These are phyloP conservation scores for Mechanitis messenoides DNA, from an alignment of 2,888 invertebrate species.

Conservation along the genomic window DNA sequence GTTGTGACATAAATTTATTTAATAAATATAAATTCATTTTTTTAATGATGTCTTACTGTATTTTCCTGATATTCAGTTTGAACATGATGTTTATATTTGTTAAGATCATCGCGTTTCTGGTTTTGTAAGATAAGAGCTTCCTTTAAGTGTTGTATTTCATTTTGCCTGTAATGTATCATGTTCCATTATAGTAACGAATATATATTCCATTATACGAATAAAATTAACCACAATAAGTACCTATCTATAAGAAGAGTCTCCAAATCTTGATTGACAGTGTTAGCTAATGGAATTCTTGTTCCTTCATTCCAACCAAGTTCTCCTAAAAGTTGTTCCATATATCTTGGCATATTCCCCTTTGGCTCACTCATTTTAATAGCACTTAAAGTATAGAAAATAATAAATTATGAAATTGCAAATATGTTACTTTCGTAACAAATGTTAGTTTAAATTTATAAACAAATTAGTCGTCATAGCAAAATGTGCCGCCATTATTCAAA, in stretches of 20 bases:
- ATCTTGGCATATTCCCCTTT: slow-evolving; percentile 47
- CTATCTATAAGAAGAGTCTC: slow-evolving; percentile 58
- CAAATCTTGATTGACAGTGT: slow-evolving; percentile 79
- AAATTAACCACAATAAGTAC: slow-evolving; percentile 34
- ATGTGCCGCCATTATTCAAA: slow-evolving; percentile 3
- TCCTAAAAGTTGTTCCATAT: slow-evolving; percentile 79
- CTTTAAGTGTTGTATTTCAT: slow-evolving; percentile 63
- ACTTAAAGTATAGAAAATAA: slow-evolving; percentile 21
- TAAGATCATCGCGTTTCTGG: slow-evolving; percentile 61
- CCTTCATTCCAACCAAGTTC: slow-evolving; percentile 86
- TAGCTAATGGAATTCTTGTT: slow-evolving; percentile 87
- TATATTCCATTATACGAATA: neutral
- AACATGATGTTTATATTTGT: slow-evolving; percentile 63
- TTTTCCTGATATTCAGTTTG: slow-evolving; percentile 70
- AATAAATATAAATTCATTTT: neutral
- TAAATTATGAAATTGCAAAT: slow-evolving; percentile 12
- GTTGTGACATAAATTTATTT: no score
- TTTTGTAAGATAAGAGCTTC: slow-evolving; percentile 55
- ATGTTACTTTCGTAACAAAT: neutral
- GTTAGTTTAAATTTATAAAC: neutral
- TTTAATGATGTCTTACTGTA: slow-evolving; percentile 46
- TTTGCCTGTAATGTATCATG: slow-evolving; percentile 52
- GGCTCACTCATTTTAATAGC: slow-evolving; percentile 46
- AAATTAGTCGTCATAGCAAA: slow-evolving; percentile 2
- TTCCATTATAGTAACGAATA: neutral